Conservation (phyloP, 2,113 vertebrate genomes). For the Scomber colias region DNA sequence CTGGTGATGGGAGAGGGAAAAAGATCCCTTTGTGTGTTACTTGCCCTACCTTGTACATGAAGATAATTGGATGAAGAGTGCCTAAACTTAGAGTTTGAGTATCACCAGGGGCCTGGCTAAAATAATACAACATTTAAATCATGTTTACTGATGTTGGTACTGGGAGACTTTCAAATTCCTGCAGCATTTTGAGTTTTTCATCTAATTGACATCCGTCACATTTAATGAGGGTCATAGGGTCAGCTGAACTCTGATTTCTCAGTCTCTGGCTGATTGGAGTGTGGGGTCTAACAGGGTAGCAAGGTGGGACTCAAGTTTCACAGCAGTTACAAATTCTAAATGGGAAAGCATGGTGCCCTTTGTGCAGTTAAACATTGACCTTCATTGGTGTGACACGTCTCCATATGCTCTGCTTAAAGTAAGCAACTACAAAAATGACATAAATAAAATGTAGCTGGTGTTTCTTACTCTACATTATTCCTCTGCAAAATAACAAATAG, state of each 20-base stretch:
- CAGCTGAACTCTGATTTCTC: not conserved
- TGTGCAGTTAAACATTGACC: not conserved
- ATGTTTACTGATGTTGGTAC: conserved; percentile 20
- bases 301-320: not conserved
- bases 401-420: not conserved
- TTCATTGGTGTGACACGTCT: not conserved
- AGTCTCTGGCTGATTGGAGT: not conserved
- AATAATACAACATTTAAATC: not conserved
- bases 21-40: too few relatives aligned
- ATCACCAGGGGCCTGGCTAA: conserved; percentile 20
- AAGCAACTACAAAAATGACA: not conserved
- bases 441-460: not conserved
- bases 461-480: conserved; percentile 26
- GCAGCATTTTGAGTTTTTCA: not conserved
- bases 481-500: not conserved
- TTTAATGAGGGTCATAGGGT: too few relatives aligned
- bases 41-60: not conserved
- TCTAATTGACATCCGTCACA: too few relatives aligned
- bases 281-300: not conserved
- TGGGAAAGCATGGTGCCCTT: conserved; percentile 33
- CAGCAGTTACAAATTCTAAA: not conserved
- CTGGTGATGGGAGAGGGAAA: not conserved
- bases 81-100: conserved; percentile 17
- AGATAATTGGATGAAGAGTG: conserved; percentile 23
- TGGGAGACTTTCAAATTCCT: not conserved